phyloP scores from a whole-genome alignment of 2,113 vertebrate species.

The Heliornis fulica region DNA sequence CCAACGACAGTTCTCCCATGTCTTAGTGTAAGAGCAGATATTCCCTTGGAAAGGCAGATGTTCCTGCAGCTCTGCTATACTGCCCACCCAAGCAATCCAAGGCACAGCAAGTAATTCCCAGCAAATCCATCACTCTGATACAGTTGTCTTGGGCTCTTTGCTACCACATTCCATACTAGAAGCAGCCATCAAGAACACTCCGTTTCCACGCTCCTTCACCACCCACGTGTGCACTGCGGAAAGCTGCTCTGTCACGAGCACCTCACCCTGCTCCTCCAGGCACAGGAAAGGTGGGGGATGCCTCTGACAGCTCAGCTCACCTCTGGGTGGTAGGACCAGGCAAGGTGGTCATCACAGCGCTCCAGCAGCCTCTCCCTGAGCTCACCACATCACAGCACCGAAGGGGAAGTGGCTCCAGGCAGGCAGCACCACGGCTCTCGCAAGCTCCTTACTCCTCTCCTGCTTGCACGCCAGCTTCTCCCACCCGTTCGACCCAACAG shows the following conservation, averaged over 20 bases:
- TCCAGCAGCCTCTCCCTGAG: not conserved
- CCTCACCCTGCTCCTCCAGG: too few relatives aligned
- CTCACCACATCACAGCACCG: too few relatives aligned
- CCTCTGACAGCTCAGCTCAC: accelerated
- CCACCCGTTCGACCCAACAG: not conserved
- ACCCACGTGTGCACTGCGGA: accelerated
- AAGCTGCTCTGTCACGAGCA: not conserved
- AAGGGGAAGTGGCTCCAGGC: not conserved
- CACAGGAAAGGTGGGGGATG: accelerated
- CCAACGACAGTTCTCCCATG: not conserved
- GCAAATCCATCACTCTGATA: not conserved
- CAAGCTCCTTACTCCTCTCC: not conserved
- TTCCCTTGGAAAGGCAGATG: not conserved
- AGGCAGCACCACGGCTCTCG: not conserved
- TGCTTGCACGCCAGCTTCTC: not conserved
- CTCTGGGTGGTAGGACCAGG: not conserved
- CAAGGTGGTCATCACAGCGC: too few relatives aligned
- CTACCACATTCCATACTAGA: not conserved
- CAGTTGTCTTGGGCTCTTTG: not conserved
- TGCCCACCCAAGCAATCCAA: not conserved
- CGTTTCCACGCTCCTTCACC: not conserved
- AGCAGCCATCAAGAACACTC: not conserved
- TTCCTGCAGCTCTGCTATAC: not conserved
- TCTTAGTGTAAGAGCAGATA: not conserved
- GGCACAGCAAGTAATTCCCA: too few relatives aligned